phyloP scores from a whole-genome alignment of 2,888 invertebrate genomes.

The Taphrorychus bicolor region DNA sequence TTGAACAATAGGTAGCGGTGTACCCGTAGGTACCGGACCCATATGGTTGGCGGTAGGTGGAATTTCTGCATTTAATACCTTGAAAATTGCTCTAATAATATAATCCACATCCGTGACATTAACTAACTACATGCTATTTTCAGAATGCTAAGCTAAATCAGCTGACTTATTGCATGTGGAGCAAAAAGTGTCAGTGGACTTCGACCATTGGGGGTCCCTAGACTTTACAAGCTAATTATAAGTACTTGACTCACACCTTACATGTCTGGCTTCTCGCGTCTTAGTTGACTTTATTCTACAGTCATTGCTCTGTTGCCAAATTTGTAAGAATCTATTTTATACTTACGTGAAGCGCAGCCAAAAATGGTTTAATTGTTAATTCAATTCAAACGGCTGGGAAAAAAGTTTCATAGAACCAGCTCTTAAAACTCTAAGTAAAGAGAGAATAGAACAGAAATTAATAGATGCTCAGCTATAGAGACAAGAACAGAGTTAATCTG shows the following conservation, averaged over 20 bases:
- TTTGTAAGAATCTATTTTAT: no score
- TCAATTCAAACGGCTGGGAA: no score
- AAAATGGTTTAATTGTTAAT: no score
- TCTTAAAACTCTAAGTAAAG: no score
- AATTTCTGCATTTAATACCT: not conserved
- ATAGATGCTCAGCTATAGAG: no score
- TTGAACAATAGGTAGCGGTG: not conserved
- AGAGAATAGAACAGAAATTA: no score
- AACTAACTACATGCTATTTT: not conserved
- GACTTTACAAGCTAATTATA: conserved; percentile 17
- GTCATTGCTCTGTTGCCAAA: conserved; percentile 15
- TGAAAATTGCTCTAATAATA: no score
- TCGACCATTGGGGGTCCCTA: conserved; percentile 22
- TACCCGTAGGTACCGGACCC: no score
- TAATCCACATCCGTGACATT: not conserved
- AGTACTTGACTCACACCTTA: conserved; percentile 13
- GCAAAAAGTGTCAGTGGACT: conserved; percentile 12
- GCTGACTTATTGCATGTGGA: no score
- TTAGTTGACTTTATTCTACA: not conserved
- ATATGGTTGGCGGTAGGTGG: not conserved
- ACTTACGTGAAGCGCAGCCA: no score
- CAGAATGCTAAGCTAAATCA: not conserved
- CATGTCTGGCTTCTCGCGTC: conserved; percentile 7
- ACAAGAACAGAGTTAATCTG: no score
- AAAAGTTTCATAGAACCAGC: no score